A percentile compares a stretch with the other conserved stretches of the same genome.
Conservation (phyloP, 2,797 vertebrate genomes). For the Hapalemur alaotrensis region DNA sequence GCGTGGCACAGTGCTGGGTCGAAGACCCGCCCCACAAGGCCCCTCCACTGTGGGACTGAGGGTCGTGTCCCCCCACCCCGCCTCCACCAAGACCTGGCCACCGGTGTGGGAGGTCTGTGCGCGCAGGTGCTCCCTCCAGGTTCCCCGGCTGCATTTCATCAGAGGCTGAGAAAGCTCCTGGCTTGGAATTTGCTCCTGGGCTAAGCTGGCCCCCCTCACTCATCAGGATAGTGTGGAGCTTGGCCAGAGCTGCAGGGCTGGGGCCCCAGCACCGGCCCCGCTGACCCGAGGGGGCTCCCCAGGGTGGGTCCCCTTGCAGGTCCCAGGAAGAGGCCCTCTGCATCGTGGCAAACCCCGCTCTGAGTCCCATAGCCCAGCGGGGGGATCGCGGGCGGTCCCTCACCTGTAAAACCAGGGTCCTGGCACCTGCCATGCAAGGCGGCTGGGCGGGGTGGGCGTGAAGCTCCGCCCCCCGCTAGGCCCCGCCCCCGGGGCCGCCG, state of each 20-base stretch:
- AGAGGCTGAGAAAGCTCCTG: not conserved
- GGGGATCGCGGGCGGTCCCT: too few relatives aligned
- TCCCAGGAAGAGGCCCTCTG: not conserved
- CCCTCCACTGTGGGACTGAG: not conserved
- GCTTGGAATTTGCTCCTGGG: not conserved
- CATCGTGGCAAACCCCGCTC: not conserved
- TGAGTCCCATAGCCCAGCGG: not conserved
- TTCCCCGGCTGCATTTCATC: not conserved
- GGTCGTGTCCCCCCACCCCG: not conserved
- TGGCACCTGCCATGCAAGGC: too few relatives aligned
- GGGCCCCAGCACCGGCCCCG: accelerated
- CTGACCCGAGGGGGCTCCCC: accelerated
- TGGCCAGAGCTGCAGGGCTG: not conserved
- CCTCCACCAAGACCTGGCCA: not conserved
- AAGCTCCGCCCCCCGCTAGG: accelerated
- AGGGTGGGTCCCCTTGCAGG: not conserved
- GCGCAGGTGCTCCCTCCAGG: accelerated
- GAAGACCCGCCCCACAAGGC: not conserved
- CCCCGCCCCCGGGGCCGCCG: not conserved
- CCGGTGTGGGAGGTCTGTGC: not conserved
- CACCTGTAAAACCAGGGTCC: too few relatives aligned
- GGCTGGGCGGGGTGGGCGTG: not conserved
- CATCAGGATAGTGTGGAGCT: accelerated
- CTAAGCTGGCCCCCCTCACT: not conserved
- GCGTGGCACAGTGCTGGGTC: accelerated